Percentiles rank a stretch among this genome's conserved stretches.
phyloP scores from a whole-genome alignment of 92 coral and sea anemone species.

The Pocillopora grandis region DNA sequence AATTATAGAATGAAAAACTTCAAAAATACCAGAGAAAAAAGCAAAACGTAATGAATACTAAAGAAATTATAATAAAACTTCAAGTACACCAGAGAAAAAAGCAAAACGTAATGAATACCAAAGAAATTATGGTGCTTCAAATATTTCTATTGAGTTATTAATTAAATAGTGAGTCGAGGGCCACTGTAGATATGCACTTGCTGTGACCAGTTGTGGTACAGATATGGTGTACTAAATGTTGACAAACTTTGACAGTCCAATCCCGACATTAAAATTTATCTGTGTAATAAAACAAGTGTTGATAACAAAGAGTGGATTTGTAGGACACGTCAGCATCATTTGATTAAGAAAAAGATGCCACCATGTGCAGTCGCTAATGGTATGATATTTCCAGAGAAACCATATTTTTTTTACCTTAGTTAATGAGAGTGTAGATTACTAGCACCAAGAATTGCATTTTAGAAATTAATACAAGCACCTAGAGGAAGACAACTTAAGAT shows the following conservation, averaged over 20 bases:
- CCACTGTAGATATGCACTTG: too few relatives aligned
- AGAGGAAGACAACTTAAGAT: too few relatives aligned
- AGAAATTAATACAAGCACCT: too few relatives aligned
- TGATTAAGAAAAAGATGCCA: conserved; percentile 49
- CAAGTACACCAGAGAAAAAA: neutral
- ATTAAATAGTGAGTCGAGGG: too few relatives aligned
- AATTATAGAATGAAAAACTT: conserved; percentile 20
- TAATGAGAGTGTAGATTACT: conserved; percentile 45
- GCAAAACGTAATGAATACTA: neutral
- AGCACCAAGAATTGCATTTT: too few relatives aligned
- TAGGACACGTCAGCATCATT: conserved; percentile 27
- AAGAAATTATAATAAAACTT: conserved; percentile 17
- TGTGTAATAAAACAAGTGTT: conserved; percentile 44
- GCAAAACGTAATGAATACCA: neutral
- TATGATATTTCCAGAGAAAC: conserved; percentile 54
- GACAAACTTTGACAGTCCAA: conserved; percentile 8
- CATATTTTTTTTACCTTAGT: conserved; percentile 48
- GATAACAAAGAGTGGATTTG: conserved; percentile 38
- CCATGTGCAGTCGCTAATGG: conserved; percentile 6
- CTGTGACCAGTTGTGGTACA: too few relatives aligned
- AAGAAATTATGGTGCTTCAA: conserved; percentile 16
- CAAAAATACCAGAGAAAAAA: neutral
- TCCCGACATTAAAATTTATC: conserved; percentile 46
- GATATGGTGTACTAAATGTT: neutral
- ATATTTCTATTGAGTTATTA: neutral